A percentile compares a stretch with the other conserved stretches of the same genome.
phyloP scores from a whole-genome alignment of 2,113 vertebrate species.

The Syngnathus typhle region DNA sequence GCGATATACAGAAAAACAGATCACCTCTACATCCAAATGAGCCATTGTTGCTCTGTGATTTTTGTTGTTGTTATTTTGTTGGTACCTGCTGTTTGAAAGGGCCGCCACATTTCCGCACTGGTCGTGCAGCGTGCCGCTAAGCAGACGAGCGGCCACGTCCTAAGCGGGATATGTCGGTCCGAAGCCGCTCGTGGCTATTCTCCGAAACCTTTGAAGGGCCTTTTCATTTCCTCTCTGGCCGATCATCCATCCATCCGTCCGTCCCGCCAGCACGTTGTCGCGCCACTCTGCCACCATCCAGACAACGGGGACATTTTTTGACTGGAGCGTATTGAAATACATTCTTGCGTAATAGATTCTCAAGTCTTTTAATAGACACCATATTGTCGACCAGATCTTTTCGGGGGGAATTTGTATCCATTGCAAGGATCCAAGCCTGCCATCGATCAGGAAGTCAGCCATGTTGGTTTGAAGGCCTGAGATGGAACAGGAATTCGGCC shows the following conservation, averaged over 20 bases:
- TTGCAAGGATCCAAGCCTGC: background rate
- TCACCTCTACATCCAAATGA: too few relatives aligned
- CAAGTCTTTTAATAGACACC: conserved; percentile 47
- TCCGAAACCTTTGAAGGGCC: conserved; percentile 58
- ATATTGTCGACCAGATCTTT: conserved; percentile 22
- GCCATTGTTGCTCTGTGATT: background rate
- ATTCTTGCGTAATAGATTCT: conserved; percentile 42
- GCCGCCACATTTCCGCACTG: too few relatives aligned
- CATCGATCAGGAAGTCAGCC: background rate
- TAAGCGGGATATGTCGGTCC: background rate
- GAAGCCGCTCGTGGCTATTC: conserved; percentile 31
- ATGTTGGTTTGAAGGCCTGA: background rate
- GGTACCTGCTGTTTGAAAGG: too few relatives aligned
- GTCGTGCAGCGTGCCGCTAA: background rate
- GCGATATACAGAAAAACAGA: too few relatives aligned
- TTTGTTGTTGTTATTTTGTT: background rate
- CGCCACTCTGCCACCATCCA: conserved; percentile 27
- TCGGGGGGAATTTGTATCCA: background rate
- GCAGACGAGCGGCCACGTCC: background rate
- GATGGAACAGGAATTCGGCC: background rate
- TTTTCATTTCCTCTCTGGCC: conserved; percentile 71
- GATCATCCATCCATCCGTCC: conserved; percentile 34
- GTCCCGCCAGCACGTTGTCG: conserved; percentile 30
- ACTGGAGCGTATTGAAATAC: conserved; percentile 24
- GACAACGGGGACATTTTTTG: conserved; percentile 40